Evolutionary conservation across 2,113 vertebrate genomes (phyloP).

Genomic region (Zosterops hypoxanthus): DNA sequence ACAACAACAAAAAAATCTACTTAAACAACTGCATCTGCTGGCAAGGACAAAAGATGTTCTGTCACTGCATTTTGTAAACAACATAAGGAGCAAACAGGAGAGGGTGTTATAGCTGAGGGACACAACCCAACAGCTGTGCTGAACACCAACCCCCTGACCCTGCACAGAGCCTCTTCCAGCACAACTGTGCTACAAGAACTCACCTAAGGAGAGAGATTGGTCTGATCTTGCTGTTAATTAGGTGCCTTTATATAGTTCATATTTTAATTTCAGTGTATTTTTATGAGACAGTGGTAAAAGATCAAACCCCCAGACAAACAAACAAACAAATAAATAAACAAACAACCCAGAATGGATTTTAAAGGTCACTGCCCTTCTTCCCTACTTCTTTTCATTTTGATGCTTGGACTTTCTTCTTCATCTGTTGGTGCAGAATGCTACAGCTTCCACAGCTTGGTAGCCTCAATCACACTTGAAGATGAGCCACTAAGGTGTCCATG

Average conservation of each 20-base stretch:
- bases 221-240: neutral
- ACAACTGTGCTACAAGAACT: neutral
- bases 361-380: neutral
- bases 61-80: slow-evolving; percentile 57
- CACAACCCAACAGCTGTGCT: neutral
- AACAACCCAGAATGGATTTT: neutral
- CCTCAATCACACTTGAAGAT: neutral
- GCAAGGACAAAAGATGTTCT: slow-evolving; percentile 53
- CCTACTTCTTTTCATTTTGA: neutral
- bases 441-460: neutral
- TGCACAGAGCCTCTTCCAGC: neutral
- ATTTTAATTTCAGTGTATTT: neutral
- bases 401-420: neutral
- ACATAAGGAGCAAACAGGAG: neutral
- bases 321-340: neutral
- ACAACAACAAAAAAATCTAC: neutral
- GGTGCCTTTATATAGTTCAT: neutral
- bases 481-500: neutral
- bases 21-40: slow-evolving; percentile 65
- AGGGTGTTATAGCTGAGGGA: neutral
- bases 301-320: neutral
- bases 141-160: neutral
- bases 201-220: neutral
- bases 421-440: neutral
- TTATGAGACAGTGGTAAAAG: fast-evolving